Conservation (phyloP, 2,797 vertebrate genomes). For the Muscicapa striata region DNA sequence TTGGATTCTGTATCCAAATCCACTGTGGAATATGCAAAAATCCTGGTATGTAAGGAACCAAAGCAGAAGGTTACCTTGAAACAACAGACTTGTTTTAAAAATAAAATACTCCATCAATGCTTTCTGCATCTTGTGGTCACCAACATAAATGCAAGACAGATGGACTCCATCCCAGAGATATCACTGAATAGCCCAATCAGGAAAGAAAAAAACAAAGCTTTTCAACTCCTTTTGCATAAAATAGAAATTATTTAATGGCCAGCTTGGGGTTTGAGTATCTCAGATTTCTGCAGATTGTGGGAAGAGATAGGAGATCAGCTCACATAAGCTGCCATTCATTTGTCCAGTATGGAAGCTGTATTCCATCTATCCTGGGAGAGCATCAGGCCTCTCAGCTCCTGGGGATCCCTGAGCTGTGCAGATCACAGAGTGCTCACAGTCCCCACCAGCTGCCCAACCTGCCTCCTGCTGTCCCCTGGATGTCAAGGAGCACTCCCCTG, state of each 20-base stretch:
- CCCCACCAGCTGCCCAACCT: not conserved
- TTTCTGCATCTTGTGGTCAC: constrained; percentile 16
- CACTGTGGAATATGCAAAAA: not conserved
- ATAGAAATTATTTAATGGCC: constrained; percentile 57
- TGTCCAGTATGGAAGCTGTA: not conserved
- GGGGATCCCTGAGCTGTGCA: not conserved
- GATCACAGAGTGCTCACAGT: not conserved
- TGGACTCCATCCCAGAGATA: constrained; percentile 29
- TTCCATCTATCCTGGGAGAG: not conserved
- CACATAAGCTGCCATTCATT: not conserved
- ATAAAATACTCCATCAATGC: constrained; percentile 65
- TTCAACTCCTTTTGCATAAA: constrained; percentile 58
- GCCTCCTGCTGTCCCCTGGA: not conserved
- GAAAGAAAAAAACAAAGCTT: constrained; percentile 35
- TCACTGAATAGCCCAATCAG: constrained; percentile 71
- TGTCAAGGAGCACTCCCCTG: accelerated
- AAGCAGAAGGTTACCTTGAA: constrained; percentile 67
- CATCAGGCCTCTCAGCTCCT: not conserved
- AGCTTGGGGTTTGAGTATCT: constrained; percentile 14
- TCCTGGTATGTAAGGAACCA: constrained; percentile 1
- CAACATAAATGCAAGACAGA: constrained; percentile 59
- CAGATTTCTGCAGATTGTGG: not conserved
- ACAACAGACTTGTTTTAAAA: constrained; percentile 63
- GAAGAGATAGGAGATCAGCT: not conserved
- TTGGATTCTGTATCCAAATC: not conserved